Percentiles rank a stretch among this genome's conserved stretches.
Conservation (phyloP, 2,113 vertebrate species). For the Heterotis niloticus region DNA sequence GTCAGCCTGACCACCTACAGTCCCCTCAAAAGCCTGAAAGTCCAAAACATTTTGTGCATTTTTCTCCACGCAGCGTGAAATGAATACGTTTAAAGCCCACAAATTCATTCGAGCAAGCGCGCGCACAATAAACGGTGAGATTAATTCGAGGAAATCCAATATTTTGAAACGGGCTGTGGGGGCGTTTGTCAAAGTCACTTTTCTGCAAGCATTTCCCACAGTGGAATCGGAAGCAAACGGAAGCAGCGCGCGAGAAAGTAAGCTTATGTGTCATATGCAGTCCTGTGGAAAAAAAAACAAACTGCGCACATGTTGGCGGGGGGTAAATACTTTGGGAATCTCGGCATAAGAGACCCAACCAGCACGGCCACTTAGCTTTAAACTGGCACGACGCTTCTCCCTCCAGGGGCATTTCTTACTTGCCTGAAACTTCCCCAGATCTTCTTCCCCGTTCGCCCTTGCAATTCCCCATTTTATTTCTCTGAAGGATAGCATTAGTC, state of each 20-base stretch:
- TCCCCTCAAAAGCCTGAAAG: too few species aligned
- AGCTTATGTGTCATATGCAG: neutral
- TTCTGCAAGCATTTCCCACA: conserved; percentile 1
- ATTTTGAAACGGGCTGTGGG: neutral
- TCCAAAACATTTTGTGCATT: too few species aligned
- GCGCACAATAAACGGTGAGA: neutral
- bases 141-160: neutral
- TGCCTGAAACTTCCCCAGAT: conserved; percentile 41
- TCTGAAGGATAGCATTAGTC: conserved; percentile 65
- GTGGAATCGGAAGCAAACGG: neutral
- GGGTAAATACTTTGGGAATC: neutral
- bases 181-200: neutral
- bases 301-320: neutral
- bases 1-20: neutral
- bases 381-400: too few species aligned
- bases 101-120: neutral
- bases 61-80: too few species aligned
- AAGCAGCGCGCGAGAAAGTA: neutral
- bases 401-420: conserved; percentile 28
- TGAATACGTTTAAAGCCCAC: neutral
- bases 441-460: conserved; percentile 42
- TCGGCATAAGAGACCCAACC: neutral
- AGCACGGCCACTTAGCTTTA: too few species aligned
- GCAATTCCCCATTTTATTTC: conserved; percentile 58
- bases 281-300: neutral